Evolutionary conservation across 64 coral and sea anemone species (phyloP).

Genomic region (Montipora efflorescens): DNA sequence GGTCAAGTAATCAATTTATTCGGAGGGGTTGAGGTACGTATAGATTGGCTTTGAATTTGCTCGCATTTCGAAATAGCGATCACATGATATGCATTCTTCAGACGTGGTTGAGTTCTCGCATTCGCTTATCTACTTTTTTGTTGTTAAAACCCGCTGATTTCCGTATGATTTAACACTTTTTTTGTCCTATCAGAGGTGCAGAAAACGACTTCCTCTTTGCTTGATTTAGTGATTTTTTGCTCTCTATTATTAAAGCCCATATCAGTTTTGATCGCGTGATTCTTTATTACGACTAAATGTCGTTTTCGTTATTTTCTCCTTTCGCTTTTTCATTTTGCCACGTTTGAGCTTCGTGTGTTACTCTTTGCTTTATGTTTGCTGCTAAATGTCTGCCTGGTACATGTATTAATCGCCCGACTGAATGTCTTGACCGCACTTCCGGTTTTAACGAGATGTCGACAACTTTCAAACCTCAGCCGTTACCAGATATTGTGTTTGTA

Average conservation of each 20-base stretch:
- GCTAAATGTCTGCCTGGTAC: too few species aligned
- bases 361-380: too few species aligned
- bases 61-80: neutral
- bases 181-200: neutral
- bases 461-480: too few species aligned
- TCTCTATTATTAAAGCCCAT: neutral
- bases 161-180: slow-evolving; percentile 42
- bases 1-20: slow-evolving; percentile 82
- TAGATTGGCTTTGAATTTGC: neutral
- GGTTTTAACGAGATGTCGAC: neutral
- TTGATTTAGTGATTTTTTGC: neutral
- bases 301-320: neutral
- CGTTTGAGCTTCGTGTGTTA: too few species aligned
- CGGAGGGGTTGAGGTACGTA: slow-evolving; percentile 89
- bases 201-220: neutral
- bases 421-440: slow-evolving; percentile 31
- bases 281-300: neutral
- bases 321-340: too few species aligned
- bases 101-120: neutral
- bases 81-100: neutral
- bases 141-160: neutral
- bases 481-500: too few species aligned
- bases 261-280: neutral
- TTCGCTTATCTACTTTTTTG: neutral
- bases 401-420: neutral